Percentiles rank a stretch among this genome's conserved stretches.
Conservation (phyloP, 2,888 invertebrate genomes). For the Chironomus riparius region DNA sequence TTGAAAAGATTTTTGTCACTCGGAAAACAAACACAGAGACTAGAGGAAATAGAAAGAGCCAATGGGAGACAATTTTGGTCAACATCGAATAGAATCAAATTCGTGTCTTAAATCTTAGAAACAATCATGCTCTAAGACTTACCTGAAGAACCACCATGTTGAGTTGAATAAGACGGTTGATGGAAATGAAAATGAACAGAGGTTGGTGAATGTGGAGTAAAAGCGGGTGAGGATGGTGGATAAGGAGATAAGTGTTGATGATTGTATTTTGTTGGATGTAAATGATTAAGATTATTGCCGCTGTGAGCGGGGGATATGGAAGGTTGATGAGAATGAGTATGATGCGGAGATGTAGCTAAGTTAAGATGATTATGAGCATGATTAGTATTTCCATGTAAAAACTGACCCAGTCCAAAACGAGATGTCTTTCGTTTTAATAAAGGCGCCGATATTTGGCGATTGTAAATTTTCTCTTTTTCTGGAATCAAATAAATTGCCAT, state of each 20-base stretch:
- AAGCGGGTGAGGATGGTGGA: conserved; percentile 3
- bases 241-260: background rate
- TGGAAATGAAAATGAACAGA: conserved; percentile 28
- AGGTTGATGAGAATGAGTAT: conserved; percentile 4
- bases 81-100: too few relatives aligned
- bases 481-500: conserved; percentile 30
- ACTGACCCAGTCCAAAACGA: conserved; percentile 82
- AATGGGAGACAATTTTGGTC: background rate
- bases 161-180: conserved; percentile 19
- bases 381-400: conserved; percentile 47
- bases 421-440: conserved; percentile 87
- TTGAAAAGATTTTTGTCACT: too few relatives aligned
- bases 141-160: conserved; percentile 35
- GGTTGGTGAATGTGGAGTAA: conserved; percentile 28
- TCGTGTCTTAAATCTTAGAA: background rate
- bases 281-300: conserved; percentile 21
- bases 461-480: conserved; percentile 79
- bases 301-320: conserved; percentile 29
- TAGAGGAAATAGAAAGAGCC: background rate
- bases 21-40: too few relatives aligned
- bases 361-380: conserved; percentile 29
- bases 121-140: conserved; percentile 41
- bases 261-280: conserved; percentile 8
- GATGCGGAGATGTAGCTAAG: conserved; percentile 36
- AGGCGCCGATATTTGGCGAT: conserved; percentile 91